Evolutionary conservation across 2,113 vertebrate genomes (phyloP), one percentile per base, ranked within the genome.

Genomic region (Lasiurus cinereus): DNA sequence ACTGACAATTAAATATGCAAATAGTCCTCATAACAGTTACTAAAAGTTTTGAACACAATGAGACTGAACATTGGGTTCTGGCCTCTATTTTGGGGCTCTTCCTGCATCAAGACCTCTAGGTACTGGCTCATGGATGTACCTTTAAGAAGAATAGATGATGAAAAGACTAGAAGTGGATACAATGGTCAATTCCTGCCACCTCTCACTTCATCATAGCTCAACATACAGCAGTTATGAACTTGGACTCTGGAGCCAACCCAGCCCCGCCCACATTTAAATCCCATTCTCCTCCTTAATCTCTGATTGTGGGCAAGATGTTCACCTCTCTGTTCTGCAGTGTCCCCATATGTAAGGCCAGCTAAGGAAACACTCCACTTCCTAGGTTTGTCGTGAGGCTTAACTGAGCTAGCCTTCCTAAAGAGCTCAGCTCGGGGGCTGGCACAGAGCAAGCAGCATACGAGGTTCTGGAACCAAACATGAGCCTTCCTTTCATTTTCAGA

Each of bases 1-100:
- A 14, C 27, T 4, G 11, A 18, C 13, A 9, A 14, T 16, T 1
- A 0, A n/a, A 31, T 1, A 0, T 4, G 8, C 48, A 13, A 4
- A 24, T 4, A 31, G 31, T 3, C 31, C 29, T 22, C 24, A 14
- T 4, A 3, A 5, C 1, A 8, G 50, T 9, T 2, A 1, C 36
- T 59, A 24, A 19, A 52, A n/a, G 9, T 62, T 52, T 6, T 54
- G n/a, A 18, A 14, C 3, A 21, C 6, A 2, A 2, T 3, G 4
- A 19, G 36, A 22, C 24, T 46, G 52, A 36, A 33, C 18, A 15
- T 16, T 1, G 4, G 48, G 36, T 18, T 33, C 56, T 67, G 62
- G 50, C 18, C 18, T 39, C 11, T 0, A 1, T 2, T 1, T n/a
- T 0, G 18, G 46, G 54, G 13, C 31, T 36, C 50, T 31, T n/a